phyloP scores from a whole-genome alignment of 2,113 vertebrate genomes.

The Chloropsis cyanopogon region DNA sequence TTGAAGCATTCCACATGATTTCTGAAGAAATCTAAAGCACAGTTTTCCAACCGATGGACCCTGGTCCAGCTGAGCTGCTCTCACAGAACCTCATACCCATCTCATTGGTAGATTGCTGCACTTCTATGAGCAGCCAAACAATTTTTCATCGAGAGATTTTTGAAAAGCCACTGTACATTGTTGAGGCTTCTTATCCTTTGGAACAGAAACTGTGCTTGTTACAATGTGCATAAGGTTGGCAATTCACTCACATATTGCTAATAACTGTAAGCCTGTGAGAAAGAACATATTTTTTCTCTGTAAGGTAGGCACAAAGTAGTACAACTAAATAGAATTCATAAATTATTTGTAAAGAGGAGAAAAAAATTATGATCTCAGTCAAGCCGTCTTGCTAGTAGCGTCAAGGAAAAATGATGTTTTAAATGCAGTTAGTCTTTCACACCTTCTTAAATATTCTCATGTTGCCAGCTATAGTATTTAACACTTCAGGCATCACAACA shows the following conservation, averaged over 20 bases:
- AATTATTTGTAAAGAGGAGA: neutral
- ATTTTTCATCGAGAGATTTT: neutral
- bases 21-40: neutral
- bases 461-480: neutral
- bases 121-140: neutral
- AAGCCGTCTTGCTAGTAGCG: neutral
- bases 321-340: neutral
- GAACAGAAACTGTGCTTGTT: neutral
- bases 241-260: neutral
- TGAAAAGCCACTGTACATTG: neutral
- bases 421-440: neutral
- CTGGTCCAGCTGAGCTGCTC: neutral
- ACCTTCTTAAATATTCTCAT: neutral
- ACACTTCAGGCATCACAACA: neutral
- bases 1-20: neutral
- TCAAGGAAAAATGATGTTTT: neutral
- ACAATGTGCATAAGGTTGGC: neutral
- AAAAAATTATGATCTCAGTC: neutral
- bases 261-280: neutral
- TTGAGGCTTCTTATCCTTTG: neutral
- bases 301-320: neutral
- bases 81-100: neutral
- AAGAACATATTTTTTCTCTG: neutral
- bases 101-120: neutral
- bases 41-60: neutral